phyloP scores from a whole-genome alignment of 2,888 invertebrate genomes.

The Vandiemenella viatica region DNA sequence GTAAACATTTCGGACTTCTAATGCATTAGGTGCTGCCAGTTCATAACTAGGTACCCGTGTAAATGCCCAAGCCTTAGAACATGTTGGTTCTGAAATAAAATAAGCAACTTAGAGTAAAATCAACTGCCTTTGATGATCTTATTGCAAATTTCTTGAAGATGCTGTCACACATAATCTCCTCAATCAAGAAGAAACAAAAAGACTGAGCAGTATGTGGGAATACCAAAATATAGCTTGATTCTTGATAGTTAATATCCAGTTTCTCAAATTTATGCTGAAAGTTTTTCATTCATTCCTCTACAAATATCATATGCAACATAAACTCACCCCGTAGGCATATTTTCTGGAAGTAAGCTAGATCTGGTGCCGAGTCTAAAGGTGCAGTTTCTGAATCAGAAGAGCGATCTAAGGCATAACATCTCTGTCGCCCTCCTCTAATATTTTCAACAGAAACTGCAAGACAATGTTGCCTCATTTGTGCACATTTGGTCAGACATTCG shows the following conservation, averaged over 20 bases:
- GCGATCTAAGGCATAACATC: constrained; percentile 28
- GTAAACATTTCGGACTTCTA: constrained; percentile 29
- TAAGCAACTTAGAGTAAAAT: too few species aligned
- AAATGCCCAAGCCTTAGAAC: constrained; percentile 32
- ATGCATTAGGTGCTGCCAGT: constrained; percentile 28
- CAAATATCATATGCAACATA: too few species aligned
- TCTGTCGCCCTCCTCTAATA: constrained; percentile 24
- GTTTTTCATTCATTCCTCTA: too few species aligned
- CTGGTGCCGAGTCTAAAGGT: constrained; percentile 25
- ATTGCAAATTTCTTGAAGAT: too few species aligned
- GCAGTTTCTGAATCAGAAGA: constrained; percentile 26
- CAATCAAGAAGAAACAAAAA: not conserved
- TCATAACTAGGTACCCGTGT: constrained; percentile 33
- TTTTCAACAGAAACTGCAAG: constrained; percentile 26
- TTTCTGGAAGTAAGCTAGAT: constrained; percentile 30
- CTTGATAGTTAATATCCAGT: too few species aligned
- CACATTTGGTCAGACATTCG: constrained; percentile 26
- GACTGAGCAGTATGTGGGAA: too few species aligned
- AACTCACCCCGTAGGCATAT: constrained; percentile 28
- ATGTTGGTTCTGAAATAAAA: constrained; percentile 24
- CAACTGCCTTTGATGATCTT: too few species aligned
- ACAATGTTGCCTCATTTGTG: constrained; percentile 24
- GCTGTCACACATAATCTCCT: not conserved
- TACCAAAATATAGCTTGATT: too few species aligned
- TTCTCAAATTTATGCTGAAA: too few species aligned